Evolutionary conservation across 2,113 vertebrate species (phyloP).

Genomic region (Corvus hawaiiensis): DNA sequence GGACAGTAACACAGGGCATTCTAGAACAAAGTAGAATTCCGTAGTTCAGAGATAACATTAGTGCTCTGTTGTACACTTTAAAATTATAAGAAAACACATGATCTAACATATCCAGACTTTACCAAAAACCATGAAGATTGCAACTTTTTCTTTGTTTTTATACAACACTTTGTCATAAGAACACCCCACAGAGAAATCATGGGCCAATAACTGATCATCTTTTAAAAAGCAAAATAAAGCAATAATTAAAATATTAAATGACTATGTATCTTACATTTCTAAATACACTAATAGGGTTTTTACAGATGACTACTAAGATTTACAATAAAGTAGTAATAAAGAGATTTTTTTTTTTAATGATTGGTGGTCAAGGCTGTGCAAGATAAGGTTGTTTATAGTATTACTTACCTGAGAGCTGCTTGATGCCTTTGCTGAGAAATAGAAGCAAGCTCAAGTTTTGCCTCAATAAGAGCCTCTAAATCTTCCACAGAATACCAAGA

Average conservation of each 20-base stretch:
- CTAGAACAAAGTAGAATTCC: not conserved
- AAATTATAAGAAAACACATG: not conserved
- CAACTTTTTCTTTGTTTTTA: not conserved
- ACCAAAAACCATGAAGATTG: not conserved
- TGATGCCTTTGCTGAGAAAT: conserved; percentile 79
- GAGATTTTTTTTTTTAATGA: not conserved
- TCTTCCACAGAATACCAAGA: conserved; percentile 60
- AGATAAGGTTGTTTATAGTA: not conserved
- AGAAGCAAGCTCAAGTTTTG: conserved; percentile 77
- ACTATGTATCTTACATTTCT: not conserved
- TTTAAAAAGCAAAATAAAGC: not conserved
- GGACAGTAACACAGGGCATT: not conserved
- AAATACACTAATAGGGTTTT: not conserved
- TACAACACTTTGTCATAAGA: not conserved
- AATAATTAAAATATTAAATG: not conserved
- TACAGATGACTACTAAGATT: not conserved
- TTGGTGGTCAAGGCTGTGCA: not conserved
- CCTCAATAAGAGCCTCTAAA: conserved; percentile 76
- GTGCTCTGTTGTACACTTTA: not conserved
- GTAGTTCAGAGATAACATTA: not conserved
- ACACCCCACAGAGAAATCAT: not conserved
- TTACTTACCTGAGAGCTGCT: conserved; percentile 72
- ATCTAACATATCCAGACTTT: not conserved
- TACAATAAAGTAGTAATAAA: not conserved
- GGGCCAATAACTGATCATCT: not conserved